A percentile compares a stretch with the other conserved stretches of the same genome.
Conservation (phyloP, 2,797 vertebrate genomes). For the Pseudomugil tenellus region DNA sequence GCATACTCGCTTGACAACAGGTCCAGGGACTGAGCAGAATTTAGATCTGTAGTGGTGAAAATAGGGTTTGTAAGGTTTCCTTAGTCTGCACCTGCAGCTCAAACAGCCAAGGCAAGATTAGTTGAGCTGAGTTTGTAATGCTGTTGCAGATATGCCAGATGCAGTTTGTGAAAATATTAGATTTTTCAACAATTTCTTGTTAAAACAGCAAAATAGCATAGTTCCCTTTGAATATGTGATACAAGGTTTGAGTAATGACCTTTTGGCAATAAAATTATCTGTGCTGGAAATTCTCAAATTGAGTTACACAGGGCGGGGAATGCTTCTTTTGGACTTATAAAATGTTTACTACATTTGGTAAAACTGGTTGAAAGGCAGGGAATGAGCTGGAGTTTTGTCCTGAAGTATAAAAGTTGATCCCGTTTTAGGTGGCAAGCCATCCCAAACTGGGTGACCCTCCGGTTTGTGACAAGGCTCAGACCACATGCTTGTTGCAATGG, state of each 20-base stretch:
- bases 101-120: background rate
- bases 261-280: background rate
- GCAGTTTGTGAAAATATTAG: background rate
- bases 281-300: background rate
- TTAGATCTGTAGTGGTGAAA: background rate
- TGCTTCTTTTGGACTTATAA: slow-evolving; percentile 7
- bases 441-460: slow-evolving; percentile 27
- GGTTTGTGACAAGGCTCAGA: slow-evolving; percentile 65
- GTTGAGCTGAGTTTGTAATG: background rate
- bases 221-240: background rate
- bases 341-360: background rate
- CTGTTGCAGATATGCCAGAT: background rate
- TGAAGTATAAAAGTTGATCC: slow-evolving; percentile 1
- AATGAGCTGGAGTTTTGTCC: slow-evolving; percentile 10
- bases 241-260: background rate
- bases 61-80: background rate
- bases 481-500: slow-evolving; percentile 58
- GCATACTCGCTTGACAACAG: background rate
- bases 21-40: background rate
- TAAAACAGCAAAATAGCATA: background rate
- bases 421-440: slow-evolving; percentile 28
- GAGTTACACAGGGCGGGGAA: background rate
- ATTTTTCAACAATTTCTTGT: background rate
- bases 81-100: background rate
- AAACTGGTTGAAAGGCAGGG: background rate